A percentile compares a stretch with the other conserved stretches of the same genome.
These are phyloP conservation scores for Periophthalmus modestus DNA, from an alignment of 2,113 vertebrate species.

Conservation along the genomic window DNA sequence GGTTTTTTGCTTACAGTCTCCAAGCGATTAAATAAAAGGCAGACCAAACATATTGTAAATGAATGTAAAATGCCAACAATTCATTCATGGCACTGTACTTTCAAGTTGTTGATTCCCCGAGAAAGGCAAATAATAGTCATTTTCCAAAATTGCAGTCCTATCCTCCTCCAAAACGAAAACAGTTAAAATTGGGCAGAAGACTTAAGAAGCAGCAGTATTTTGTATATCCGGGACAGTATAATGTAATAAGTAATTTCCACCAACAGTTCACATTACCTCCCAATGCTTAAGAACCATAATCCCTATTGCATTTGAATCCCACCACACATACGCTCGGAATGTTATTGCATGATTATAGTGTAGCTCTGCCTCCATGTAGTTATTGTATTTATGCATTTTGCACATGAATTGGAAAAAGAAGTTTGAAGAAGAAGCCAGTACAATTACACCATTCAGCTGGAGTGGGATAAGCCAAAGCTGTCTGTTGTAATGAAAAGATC, in stretches of 20 bases:
- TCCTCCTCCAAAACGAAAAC: conserved; percentile 69
- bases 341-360: conserved; percentile 77
- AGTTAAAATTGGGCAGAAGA: conserved; percentile 65
- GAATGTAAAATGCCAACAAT: conserved; percentile 60
- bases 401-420: conserved; percentile 73
- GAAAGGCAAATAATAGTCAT: conserved; percentile 77
- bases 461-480: conserved; percentile 53
- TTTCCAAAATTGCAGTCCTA: conserved; percentile 75
- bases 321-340: conserved; percentile 71
- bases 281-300: conserved; percentile 72
- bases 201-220: conserved; percentile 66
- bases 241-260: conserved; percentile 75
- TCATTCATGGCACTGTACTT: conserved; percentile 69
- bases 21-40: conserved; percentile 38
- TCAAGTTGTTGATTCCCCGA: conserved; percentile 76
- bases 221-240: conserved; percentile 70
- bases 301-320: conserved; percentile 72
- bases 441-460: conserved; percentile 74
- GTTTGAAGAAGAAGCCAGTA: conserved; percentile 50
- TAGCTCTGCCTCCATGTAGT: conserved; percentile 57
- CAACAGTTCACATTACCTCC: conserved; percentile 75
- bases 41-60: conserved; percentile 55
- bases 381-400: conserved; percentile 79
- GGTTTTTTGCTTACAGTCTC: conserved; percentile 42
- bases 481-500: conserved; percentile 49